These are phyloP conservation scores for Melinaea menophilus DNA, from an alignment of 2,888 invertebrate species.

Conservation along the genomic window DNA sequence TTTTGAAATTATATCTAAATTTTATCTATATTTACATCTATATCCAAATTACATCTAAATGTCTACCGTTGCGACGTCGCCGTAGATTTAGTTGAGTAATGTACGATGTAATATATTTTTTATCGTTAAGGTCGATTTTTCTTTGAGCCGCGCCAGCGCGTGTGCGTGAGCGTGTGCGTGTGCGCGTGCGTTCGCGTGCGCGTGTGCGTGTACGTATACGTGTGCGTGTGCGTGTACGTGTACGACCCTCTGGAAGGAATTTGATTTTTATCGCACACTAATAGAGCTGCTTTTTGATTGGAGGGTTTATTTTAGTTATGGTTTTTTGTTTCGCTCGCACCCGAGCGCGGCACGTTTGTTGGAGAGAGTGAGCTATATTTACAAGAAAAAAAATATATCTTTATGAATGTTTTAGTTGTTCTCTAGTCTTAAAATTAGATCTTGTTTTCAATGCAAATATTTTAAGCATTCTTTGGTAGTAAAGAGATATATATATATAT, in stretches of 20 bases:
- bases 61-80: background rate
- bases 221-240: slow-evolving; percentile 25
- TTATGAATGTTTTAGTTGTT: slow-evolving; percentile 64
- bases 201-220: too few relatives aligned
- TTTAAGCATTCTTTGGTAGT: slow-evolving; percentile 65
- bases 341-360: slow-evolving; percentile 45
- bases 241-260: slow-evolving; percentile 40
- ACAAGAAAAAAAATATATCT: slow-evolving; percentile 51
- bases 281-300: slow-evolving; percentile 11
- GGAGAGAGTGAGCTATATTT: slow-evolving; percentile 56
- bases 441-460: slow-evolving; percentile 52
- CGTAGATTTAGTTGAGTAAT: background rate
- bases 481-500: slow-evolving; percentile 50
- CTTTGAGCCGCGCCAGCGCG: slow-evolving; percentile 53
- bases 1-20: background rate
- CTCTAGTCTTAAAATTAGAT: slow-evolving; percentile 72
- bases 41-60: background rate
- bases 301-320: slow-evolving; percentile 25
- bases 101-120: slow-evolving; percentile 18
- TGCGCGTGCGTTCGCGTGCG: slow-evolving; percentile 47
- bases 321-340: slow-evolving; percentile 51
- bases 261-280: slow-evolving; percentile 19
- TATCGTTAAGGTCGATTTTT: slow-evolving; percentile 67
- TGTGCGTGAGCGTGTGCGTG: slow-evolving; percentile 34
- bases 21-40: background rate